Evolutionary conservation across 2,888 invertebrate genomes (phyloP).

Genomic region (Eupithecia insigniata): DNA sequence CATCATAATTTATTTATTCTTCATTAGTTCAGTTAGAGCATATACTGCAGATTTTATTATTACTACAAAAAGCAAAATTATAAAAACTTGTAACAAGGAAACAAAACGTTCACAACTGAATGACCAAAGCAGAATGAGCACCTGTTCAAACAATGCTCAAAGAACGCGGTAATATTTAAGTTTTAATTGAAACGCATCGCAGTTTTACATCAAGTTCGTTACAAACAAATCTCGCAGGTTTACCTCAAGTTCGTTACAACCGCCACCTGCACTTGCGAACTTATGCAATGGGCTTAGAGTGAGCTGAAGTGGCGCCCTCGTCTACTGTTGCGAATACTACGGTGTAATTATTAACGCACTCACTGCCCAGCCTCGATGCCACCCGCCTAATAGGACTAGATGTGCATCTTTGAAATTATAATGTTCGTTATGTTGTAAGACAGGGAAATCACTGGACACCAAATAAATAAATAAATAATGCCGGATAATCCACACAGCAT

Average conservation of each 20-base stretch:
- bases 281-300: constrained; percentile 25
- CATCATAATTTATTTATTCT: too few relatives aligned
- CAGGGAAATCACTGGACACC: too few relatives aligned
- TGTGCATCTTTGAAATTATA: too few relatives aligned
- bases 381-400: too few relatives aligned
- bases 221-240: constrained; percentile 22
- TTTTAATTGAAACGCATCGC: constrained; percentile 27
- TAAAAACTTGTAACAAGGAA: not conserved
- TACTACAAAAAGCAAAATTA: not conserved
- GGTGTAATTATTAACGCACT: too few relatives aligned
- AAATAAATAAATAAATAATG: too few relatives aligned
- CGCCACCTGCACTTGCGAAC: constrained; percentile 34
- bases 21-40: too few relatives aligned
- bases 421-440: too few relatives aligned
- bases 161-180: constrained; percentile 22
- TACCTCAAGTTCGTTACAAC: constrained; percentile 28
- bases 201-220: constrained; percentile 29
- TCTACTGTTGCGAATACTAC: not conserved
- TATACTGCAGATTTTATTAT: too few relatives aligned
- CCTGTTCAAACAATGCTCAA: constrained; percentile 23
- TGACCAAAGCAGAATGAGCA: constrained; percentile 13
- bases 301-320: not conserved
- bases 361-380: too few relatives aligned
- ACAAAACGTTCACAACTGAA: not conserved
- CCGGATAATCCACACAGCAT: too few relatives aligned